phyloP scores from a whole-genome alignment of 2,797 vertebrate species.

The Phaenicophaeus curvirostris region DNA sequence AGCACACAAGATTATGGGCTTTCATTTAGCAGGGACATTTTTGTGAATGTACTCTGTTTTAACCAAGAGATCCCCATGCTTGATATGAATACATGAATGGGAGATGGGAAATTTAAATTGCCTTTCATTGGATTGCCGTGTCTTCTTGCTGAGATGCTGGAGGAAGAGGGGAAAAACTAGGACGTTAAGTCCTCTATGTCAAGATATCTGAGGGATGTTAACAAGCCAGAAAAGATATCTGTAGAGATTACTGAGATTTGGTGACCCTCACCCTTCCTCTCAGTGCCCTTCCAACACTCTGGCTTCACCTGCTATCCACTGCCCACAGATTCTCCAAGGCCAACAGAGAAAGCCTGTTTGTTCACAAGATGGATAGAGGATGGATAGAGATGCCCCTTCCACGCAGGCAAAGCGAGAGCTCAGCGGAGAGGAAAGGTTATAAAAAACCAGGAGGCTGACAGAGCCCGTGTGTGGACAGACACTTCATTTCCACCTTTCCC shows the following conservation, averaged over 20 bases:
- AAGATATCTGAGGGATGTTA: neutral
- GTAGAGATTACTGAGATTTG: neutral
- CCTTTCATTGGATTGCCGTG: neutral
- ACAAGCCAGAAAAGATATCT: neutral
- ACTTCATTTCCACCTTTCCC: neutral
- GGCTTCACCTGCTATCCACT: neutral
- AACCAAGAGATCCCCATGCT: neutral
- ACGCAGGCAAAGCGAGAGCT: neutral
- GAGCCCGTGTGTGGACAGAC: neutral
- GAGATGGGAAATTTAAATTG: neutral
- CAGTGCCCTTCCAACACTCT: no score
- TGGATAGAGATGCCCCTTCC: no score
- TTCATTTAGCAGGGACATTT: neutral
- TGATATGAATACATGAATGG: neutral
- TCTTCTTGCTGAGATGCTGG: neutral
- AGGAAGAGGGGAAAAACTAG: neutral
- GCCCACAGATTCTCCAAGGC: neutral
- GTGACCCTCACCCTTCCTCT: neutral
- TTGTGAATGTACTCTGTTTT: neutral
- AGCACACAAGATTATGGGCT: neutral
- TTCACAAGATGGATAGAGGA: neutral
- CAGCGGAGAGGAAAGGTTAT: neutral
- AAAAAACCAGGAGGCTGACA: neutral
- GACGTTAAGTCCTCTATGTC: neutral
- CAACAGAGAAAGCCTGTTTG: neutral